Evolutionary conservation across 2,888 invertebrate genomes (phyloP), one percentile per base, ranked within the genome.

Genomic region (Argyresthia albistria): DNA sequence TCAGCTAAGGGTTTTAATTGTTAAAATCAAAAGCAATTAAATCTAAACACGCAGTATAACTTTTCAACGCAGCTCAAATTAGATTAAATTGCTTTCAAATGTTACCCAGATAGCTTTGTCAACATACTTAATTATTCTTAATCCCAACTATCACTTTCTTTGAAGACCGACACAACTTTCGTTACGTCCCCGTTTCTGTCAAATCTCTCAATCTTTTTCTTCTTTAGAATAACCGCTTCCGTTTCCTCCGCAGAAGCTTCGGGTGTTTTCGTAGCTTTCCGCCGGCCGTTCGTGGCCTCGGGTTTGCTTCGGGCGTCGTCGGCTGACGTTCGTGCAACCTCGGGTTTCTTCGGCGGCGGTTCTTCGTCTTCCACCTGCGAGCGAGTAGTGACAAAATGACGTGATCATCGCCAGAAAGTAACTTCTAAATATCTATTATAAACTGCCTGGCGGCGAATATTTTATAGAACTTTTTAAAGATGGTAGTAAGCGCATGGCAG

Each of bases 131-230:
- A n/a, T n/a, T 63, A 62, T 59, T 51, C 56, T 70, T 70, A 86
- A 63, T 82, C 83, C 84, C 84, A 86, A 66, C 67, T 75, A 53
- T 82, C 80, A 57, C 80, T 84, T 63, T 84, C 84, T 60, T 79
- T 77, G 62, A 86, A 86, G 57, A 76, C 78, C 4, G 70, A 50
- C 48, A 80, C 81, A 57, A 80, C 71, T 43, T 68, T 60, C 36
- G 43, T 45, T 25, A 6, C 25, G n/a, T 37, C 52, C 55, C 69
- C 73, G 16, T 65, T 64, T 55, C 59, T 64, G 49, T 78, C 77
- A 53, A 78, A 79, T 58, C 55, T 68, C 1, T 72, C 66, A 47
- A 69, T 61, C 7, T 59, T 58, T 54, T 59, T 54, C 52, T 53
- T 59, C 11, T 54, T 45, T 52, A 52, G 52, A 54, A 43, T 62